Base-by-base conservation (phyloP, 2,113 vertebrate genomes). In the Formicarius rufipectus region DNA sequence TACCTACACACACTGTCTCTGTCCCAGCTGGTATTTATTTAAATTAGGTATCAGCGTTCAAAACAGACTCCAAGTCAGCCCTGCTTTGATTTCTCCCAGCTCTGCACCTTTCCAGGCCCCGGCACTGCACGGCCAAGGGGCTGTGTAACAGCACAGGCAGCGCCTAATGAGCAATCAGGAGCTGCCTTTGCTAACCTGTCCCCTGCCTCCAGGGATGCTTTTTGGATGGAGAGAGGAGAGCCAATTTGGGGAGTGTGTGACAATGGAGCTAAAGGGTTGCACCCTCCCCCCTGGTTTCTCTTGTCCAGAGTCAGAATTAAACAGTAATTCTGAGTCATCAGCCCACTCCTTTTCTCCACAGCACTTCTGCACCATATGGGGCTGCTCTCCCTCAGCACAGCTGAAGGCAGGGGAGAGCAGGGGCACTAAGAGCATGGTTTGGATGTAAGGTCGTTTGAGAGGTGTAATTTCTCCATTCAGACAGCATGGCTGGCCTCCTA, bases 61-160 rank as follows among this genome's bases (percentile, higher is more conserved):
- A 84, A 81, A 4, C 47, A 64, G 73, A 47, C 33, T 84, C 25
- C 13, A 58, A 92, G 50, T 39, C 87, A 93, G 55, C 40, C 30
- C 19, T 27, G 52, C 42, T 56, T 55, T 39, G 53, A 56, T 75
- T 91, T 72, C 69, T 37, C 72, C 52, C 17, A 22, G 33, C 52
- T 71, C 35, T 25, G 25, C 53, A 14, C 30, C 0, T 0, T 33
- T 62, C 33, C 49, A 52, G 63, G 28, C 0, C 2, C 39, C 28
- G 35, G 33, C 21, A 62, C 0, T 30, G 45, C 63, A 9, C 0
- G 37, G 49, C 25, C 27, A 71, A 42, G 45, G 20, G 2, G 0
- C n/a, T 2, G 24, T 12, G 47, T 67, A 55, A 27, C 27, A 42
- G 50, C 49, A 35, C 10, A 4, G 9, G 12, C 17, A 8, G 69